A percentile compares a stretch with the other conserved stretches of the same genome.
Evolutionary conservation across 2,888 invertebrate species (phyloP).

Genomic region (Himalopsyche anomala): DNA sequence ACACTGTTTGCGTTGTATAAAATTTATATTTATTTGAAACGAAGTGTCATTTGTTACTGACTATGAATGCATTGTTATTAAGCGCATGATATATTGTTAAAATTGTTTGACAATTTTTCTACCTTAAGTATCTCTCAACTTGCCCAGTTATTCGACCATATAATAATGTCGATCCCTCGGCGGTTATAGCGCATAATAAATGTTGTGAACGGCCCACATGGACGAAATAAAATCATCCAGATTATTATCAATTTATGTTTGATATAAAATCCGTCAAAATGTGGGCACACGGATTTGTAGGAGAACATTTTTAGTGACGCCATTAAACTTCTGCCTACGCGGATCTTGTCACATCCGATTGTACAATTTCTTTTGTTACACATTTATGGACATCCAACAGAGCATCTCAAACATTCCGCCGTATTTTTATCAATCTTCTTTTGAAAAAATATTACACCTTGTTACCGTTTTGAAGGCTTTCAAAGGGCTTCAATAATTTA

Average conservation of each 20-base stretch:
- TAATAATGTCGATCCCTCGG: not conserved
- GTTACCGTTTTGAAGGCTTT: no score
- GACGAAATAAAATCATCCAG: conserved; percentile 37
- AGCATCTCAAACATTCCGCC: not conserved
- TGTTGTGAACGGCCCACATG: not conserved
- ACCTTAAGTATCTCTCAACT: not conserved
- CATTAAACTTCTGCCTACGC: conserved; percentile 33
- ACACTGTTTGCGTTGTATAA: not conserved
- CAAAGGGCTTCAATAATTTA: no score
- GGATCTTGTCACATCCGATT: conserved; percentile 40
- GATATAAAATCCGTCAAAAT: conserved; percentile 43
- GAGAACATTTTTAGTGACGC: conserved; percentile 43
- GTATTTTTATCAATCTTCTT: no score
- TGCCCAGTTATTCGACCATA: not conserved
- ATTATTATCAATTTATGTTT: conserved; percentile 42
- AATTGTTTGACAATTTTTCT: conserved; percentile 6
- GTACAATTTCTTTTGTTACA: conserved; percentile 42
- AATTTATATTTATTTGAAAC: conserved; percentile 6
- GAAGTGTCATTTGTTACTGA: conserved; percentile 22
- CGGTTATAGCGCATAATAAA: not conserved
- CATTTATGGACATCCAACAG: conserved; percentile 18
- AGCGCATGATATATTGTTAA: conserved; percentile 23
- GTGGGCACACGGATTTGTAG: conserved; percentile 38
- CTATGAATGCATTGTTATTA: not conserved
- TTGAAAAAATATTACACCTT: no score